These are phyloP conservation scores for Aphaenogaster floridana DNA, from an alignment of 1,140 invertebrate genomes.

Conservation along the genomic window DNA sequence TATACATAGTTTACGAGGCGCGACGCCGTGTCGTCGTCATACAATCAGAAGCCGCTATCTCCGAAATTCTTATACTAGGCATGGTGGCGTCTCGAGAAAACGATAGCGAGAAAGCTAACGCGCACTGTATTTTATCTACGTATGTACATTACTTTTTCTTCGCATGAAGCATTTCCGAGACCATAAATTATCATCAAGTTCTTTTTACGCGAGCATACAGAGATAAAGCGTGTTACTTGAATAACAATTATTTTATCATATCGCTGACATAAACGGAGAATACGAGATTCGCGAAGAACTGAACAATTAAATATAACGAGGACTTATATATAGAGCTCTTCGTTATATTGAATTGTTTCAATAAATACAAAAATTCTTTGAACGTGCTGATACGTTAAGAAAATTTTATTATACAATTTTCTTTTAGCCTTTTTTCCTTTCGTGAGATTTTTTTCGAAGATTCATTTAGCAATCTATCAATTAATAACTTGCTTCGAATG, in stretches of 20 bases:
- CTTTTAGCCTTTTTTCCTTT: neutral
- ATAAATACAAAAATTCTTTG: neutral
- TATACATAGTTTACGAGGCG: constrained; percentile 7
- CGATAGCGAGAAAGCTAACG: neutral
- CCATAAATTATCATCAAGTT: constrained; percentile 21
- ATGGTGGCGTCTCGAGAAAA: neutral
- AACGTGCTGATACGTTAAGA: neutral
- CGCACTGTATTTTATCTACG: constrained; percentile 13
- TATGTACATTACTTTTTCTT: constrained; percentile 11
- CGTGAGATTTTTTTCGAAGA: neutral
- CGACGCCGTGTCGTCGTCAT: neutral
- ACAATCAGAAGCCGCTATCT: neutral
- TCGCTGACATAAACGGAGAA: neutral
- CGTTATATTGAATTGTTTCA: neutral
- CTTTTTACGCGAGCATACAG: neutral
- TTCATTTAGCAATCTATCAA: neutral
- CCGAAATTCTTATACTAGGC: neutral
- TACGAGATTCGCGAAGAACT: neutral
- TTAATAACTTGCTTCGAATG: neutral
- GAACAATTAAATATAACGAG: neutral
- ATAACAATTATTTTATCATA: constrained; percentile 25
- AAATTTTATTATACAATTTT: neutral
- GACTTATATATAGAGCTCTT: neutral
- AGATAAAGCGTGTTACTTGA: constrained; percentile 21
- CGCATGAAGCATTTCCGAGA: neutral